A percentile compares a stretch with the other conserved stretches of the same genome.
phyloP scores from a whole-genome alignment of 64 coral and sea anemone genomes.

The Actinia tenebrosa region DNA sequence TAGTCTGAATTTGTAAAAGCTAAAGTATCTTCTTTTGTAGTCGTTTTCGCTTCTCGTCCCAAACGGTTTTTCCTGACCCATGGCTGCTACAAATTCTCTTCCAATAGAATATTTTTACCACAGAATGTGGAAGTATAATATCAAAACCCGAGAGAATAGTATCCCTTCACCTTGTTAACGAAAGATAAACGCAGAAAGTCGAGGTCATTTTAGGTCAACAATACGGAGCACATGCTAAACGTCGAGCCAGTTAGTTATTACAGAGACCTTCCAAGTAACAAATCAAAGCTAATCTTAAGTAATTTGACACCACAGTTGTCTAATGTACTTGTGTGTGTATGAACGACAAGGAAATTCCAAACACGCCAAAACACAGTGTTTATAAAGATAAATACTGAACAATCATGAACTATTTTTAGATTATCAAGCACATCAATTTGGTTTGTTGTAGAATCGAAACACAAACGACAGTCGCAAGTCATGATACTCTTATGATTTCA shows the following conservation, averaged over 20 bases:
- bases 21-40: background rate
- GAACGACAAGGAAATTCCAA: background rate
- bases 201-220: background rate
- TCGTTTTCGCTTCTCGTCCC: background rate
- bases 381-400: background rate
- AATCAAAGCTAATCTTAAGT: background rate
- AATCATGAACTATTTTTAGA: background rate
- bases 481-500: background rate
- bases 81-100: background rate
- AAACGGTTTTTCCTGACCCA: background rate
- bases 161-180: background rate
- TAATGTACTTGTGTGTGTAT: background rate
- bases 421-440: background rate
- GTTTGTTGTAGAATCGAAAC: background rate
- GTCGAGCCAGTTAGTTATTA: background rate
- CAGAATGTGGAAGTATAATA: background rate
- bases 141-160: background rate
- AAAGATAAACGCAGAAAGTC: slow-evolving; percentile 17
- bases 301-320: background rate
- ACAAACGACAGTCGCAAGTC: background rate
- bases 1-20: slow-evolving; percentile 40
- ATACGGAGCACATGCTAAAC: background rate
- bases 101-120: background rate
- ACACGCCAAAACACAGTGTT: background rate
- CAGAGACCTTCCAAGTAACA: background rate